Conservation (phyloP, 2,113 vertebrate species). For the Romanogobio albipinnatus region DNA sequence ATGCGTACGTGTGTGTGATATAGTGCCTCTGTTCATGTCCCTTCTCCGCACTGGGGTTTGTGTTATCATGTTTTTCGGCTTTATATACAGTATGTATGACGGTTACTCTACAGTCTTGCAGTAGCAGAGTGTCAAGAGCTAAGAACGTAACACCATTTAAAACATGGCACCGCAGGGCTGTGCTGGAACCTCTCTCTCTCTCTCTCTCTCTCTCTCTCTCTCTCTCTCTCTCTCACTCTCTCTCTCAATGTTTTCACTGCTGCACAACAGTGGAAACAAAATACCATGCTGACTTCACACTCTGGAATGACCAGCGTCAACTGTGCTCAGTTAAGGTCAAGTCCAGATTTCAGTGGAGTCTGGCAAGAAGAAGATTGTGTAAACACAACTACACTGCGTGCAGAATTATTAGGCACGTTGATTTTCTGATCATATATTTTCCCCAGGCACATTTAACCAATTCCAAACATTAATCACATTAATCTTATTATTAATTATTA, state of each 20-base stretch:
- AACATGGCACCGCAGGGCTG: background rate
- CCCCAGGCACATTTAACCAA: too few relatives aligned
- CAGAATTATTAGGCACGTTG: too few relatives aligned
- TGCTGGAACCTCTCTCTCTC: background rate
- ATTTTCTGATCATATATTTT: too few relatives aligned
- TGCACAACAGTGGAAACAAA: background rate
- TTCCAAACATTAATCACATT: too few relatives aligned
- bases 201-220: background rate
- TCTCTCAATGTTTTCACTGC: slow-evolving; percentile 22
- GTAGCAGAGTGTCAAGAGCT: background rate
- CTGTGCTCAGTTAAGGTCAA: slow-evolving; percentile 23
- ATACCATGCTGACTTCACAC: slow-evolving; percentile 28
- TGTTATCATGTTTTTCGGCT: background rate
- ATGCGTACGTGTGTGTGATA: background rate
- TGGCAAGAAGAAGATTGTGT: background rate
- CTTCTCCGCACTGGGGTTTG: background rate
- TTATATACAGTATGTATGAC: background rate
- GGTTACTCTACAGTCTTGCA: background rate
- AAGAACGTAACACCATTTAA: background rate
- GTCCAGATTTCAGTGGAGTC: slow-evolving; percentile 31
- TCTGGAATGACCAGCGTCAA: slow-evolving; percentile 11
- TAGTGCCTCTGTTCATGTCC: too few relatives aligned
- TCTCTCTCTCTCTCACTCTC: background rate
- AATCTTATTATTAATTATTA: too few relatives aligned
- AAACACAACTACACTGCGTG: background rate